A percentile compares a stretch with the other conserved stretches of the same genome.
These are phyloP conservation scores for Bombus terrestris DNA, from an alignment of 1,140 invertebrate species.

Conservation along the genomic window DNA sequence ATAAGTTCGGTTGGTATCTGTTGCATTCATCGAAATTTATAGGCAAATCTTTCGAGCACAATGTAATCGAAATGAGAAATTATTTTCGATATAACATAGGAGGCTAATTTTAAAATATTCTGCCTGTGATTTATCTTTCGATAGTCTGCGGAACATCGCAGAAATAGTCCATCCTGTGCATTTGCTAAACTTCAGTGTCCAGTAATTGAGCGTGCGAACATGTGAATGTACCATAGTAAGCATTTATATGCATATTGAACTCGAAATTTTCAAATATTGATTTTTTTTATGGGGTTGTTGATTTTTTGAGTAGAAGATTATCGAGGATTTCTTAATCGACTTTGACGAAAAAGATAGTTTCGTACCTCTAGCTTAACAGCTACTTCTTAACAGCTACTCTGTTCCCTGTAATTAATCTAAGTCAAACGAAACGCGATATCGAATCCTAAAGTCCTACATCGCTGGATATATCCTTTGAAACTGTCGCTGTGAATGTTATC, in stretches of 20 bases:
- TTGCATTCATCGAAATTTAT: not conserved
- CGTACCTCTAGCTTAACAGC: too few species aligned
- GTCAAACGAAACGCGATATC: too few species aligned
- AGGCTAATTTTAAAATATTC: conserved; percentile 6
- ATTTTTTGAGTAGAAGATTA: too few species aligned
- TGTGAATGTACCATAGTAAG: not conserved
- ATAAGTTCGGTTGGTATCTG: not conserved
- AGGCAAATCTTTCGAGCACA: not conserved
- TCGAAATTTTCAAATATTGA: not conserved
- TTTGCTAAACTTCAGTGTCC: not conserved
- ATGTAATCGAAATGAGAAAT: not conserved
- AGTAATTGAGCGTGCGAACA: not conserved
- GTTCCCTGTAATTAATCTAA: too few species aligned
- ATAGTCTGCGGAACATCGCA: not conserved
- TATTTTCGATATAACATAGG: not conserved
- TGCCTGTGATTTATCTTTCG: conserved; percentile 4
- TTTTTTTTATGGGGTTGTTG: not conserved
- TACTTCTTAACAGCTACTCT: too few species aligned
- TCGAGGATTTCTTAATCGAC: too few species aligned
- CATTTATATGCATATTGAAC: not conserved
- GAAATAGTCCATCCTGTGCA: not conserved
- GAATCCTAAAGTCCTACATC: too few species aligned
- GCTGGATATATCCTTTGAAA: too few species aligned
- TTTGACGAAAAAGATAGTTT: too few species aligned
- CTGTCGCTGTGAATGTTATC: too few species aligned